Evolutionary conservation across 2,888 invertebrate genomes (phyloP), one percentile per base, ranked within the genome.

Genomic region (Thecophora atra): DNA sequence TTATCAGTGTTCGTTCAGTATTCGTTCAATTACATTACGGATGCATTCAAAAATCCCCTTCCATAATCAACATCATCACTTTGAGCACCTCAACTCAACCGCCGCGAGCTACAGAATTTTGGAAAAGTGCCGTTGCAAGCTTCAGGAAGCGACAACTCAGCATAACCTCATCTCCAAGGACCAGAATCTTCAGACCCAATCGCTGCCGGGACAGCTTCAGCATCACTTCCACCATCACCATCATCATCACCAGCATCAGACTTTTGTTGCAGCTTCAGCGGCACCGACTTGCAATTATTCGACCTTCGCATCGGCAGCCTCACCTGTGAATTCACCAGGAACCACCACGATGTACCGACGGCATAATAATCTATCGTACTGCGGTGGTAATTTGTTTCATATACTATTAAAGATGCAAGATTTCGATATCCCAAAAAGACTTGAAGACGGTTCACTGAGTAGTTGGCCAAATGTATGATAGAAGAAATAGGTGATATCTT

Each of bases 301-400:
- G 68, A 75, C 68, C 66, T 73, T 74, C 63, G 65, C 73, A 72
- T 72, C 71, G 71, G 73, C 28, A 54, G 68, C 66, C 76, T 66
- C 71, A 71, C 71, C 66, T 66, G 37, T 72, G 65, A 56, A 63
- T 73, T 70, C 62, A 24, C n/a, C 54, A 28, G 62, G 21, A 51
- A n/a, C 62, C 21, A 56, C 44, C 19, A 30, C 78, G 60, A 87
- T 87, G 87, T 87, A 87, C 76, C 80, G 87, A 73, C 85, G 87
- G 60, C 86, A 87, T 76, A 85, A 84, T 78, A 86, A 85, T 79
- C 78, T 86, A 78, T 84, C 86, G 69, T 87, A 87, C 80, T 87
- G 87, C 76, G 86, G 85, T 79, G 86, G 86, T 86, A 86, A 84
- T 82, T 86, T 83, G 79, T 47, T 54, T 67, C 71, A 73, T 42